A percentile compares a stretch with the other conserved stretches of the same genome.
These are phyloP conservation scores for Psilanteris sp. DNA, from an alignment of 1,140 invertebrate genomes.

Conservation along the genomic window DNA sequence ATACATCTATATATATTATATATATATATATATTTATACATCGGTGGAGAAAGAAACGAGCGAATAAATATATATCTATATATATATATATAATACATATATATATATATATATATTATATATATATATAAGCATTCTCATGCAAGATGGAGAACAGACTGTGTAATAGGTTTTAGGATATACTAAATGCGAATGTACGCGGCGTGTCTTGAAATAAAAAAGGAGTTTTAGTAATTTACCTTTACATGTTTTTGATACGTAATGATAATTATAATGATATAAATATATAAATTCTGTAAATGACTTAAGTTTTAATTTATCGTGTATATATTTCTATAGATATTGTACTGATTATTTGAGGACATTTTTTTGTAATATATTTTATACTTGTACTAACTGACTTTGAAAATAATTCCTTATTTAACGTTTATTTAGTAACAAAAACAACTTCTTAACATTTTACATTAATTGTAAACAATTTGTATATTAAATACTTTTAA, in stretches of 20 bases:
- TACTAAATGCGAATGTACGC: constrained; percentile 61
- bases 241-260: constrained; percentile 15
- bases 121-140: constrained; percentile 61
- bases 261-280: constrained; percentile 9
- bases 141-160: constrained; percentile 74
- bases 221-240: constrained; percentile 6
- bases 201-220: constrained; percentile 49
- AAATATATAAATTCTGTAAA: too few species aligned
- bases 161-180: constrained; percentile 77
- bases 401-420: too few species aligned
- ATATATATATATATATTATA: too few species aligned
- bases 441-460: too few species aligned
- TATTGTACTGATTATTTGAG: too few species aligned
- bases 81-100: constrained; percentile 49
- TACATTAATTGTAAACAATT: too few species aligned
- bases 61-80: constrained; percentile 69
- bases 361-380: too few species aligned
- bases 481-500: too few species aligned
- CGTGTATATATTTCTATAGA: too few species aligned
- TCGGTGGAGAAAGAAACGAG: constrained; percentile 67
- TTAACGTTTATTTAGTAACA: too few species aligned
- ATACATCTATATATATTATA: constrained; percentile 78
- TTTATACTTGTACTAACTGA: too few species aligned
- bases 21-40: constrained; percentile 68
- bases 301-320: too few species aligned